Base-by-base conservation (phyloP, 1,140 invertebrate genomes). In the Platyscapa corneri region DNA sequence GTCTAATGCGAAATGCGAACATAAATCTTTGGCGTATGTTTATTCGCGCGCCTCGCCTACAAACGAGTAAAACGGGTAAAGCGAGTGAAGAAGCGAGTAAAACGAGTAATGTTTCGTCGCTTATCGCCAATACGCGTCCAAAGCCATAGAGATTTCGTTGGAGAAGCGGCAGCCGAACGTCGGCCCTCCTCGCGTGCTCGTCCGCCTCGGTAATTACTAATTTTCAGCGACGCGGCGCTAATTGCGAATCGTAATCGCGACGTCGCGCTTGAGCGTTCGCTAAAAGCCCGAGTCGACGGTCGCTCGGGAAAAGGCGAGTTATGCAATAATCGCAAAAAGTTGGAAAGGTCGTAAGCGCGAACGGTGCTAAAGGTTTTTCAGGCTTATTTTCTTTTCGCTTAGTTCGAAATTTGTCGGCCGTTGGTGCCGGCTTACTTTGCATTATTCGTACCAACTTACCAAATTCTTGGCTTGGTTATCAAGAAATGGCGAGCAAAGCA, bases 1-100 rank as follows among this genome's bases (percentile, higher is more conserved):
- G 79, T 67, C 42, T 64, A 60, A 46, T 67, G 72, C 78, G 72
- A 87, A 83, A 39, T 30, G 42, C n/a, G 75, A 78, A 49, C 27
- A 30, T 60, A 84, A 84, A 84, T 84, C 46, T 49, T 32, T 10
- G 37, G 56, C 27, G 14, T 60, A 60, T 60, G 18, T 18, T 14
- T 53, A 60, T 60, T 60, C 10, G 27, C 14, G 27, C 20, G 23
- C 20, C 10, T 27, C 6, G 23, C 23, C 27, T 27, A 60, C 10
- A 27, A 27, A 60, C 23, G 10, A 23, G 23, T 60, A 27, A 60
- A 60, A 5, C 27, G 5, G 2, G 5, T 60, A 27, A 60, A 27
- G 3, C 2, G 27, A 60, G 27, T 18, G 18, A 14, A 53, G 12
- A 7, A 7, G 12, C 2, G 18, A 53, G 27, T 27, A 27, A 60